These are phyloP conservation scores for Furcifer pardalis DNA, from an alignment of 2,797 vertebrate species.

Conservation along the genomic window DNA sequence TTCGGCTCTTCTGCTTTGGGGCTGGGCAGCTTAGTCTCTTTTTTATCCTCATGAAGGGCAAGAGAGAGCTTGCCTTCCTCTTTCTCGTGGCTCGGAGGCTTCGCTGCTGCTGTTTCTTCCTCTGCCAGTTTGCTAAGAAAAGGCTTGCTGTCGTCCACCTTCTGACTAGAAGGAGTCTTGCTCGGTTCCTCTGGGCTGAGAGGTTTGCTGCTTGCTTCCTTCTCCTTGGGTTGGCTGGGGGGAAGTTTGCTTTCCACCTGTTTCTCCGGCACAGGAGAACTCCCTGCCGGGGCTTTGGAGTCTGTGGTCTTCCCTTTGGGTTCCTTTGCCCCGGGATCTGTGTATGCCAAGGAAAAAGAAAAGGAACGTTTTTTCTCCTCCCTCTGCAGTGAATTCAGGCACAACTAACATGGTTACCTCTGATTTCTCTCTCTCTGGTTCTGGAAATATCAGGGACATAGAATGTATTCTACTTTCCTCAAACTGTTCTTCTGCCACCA, in stretches of 20 bases:
- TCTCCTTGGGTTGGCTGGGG: constrained; percentile 23
- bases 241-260: constrained; percentile 21
- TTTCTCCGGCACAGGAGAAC: constrained; percentile 25
- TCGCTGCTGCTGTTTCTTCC: neutral
- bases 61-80: neutral
- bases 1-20: neutral
- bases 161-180: neutral
- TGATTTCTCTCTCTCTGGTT: neutral
- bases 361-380: neutral
- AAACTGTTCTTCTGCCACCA: neutral
- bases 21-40: neutral
- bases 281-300: neutral
- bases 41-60: fast-evolving
- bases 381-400: neutral
- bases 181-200: neutral
- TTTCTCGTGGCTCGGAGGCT: neutral
- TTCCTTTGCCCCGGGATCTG: constrained; percentile 14
- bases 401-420: too few relatives aligned
- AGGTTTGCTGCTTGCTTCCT: neutral
- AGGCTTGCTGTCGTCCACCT: neutral
- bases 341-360: constrained; percentile 1
- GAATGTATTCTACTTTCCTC: too few relatives aligned
- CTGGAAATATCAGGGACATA: neutral
- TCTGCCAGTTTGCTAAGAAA: neutral
- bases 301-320: constrained; percentile 30